Evolutionary conservation across 2,888 invertebrate species (phyloP), one percentile per base, ranked within the genome.

Genomic region (Dynastes grantii): DNA sequence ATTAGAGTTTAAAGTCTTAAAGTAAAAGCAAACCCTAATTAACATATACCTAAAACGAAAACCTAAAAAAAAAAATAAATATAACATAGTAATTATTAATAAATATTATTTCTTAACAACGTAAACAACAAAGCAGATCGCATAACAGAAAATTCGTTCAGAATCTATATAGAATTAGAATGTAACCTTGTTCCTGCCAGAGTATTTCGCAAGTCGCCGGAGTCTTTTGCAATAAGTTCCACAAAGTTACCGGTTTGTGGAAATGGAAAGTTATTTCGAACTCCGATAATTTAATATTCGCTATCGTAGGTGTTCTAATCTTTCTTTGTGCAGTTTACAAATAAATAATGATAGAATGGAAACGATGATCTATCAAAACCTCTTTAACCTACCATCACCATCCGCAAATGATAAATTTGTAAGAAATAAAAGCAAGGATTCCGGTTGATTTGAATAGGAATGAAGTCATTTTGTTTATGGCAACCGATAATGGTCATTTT

Each of bases 261-360:
- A 49, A 67, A 67, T 67, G 45, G 67, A 67, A 67, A 67, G 67
- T 67, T 67, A 27, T n/a, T 67, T 8, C 37, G n/a, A 45, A 13
- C 9, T 67, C 55, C n/a, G 11, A 49, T 45, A 45, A 49, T 49
- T 27, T 49, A 22, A 16, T 45, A 67, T 37, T 64, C 13, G 16
- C 16, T 6, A 45, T 11, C 45, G 8, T 58, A 8, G 8, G 5
- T 16, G 22, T 58, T 58, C 55, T 22, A 58, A 8, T 58, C 5
- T 5, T 9, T 5, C 13, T 58, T 58, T 58, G 55, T 16, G 8
- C 16, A 16, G 8, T 58, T 58, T 58, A 58, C 22, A 22, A 8
- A n/a, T 2, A 9, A 27, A 58, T 22, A 22, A 58, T 22, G 37
- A 53, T n/a, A n/a, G n/a, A 53, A 16, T 58, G n/a, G 53, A n/a